Evolutionary conservation across 2,797 vertebrate genomes (phyloP), one percentile per base, ranked within the genome.

Genomic region (Darevskia nairensis): DNA sequence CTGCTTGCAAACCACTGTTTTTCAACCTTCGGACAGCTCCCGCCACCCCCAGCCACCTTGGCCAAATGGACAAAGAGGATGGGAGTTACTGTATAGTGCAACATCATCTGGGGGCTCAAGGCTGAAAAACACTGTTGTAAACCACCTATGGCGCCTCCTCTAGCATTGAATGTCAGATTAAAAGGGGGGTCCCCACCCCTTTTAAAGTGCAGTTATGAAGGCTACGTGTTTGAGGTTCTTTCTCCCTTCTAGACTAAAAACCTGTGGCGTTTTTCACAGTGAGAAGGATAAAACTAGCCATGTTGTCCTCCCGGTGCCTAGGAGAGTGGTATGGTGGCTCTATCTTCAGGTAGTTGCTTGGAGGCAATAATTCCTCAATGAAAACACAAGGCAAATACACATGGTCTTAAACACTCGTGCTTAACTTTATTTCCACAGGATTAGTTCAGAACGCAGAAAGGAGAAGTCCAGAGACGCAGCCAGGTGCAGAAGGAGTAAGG

Each of bases 401-500:
- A 15, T 69, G 61, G 19, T 74, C 41, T 80, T 32, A 61, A 64
- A 85, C 68, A 32, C 46, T 74, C 9, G 41, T 68, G 6, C n/a
- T 17, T 75, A 41, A 44, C 69, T 61, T 91, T 80, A 72, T 94
- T 96, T 93, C 89, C 87, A 0, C 92, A 99, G 98, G 95, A 98
- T 98, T 95, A 99, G 98, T 94, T 99, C 98, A 0, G 99, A 99
- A 85, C 97, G 98, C 75, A 97, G 99, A 90, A 99, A 99, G 96
- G 99, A 99, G 95, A 99, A 99, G 93, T 99, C 98, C 0, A 96
- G 99, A 95, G 99, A 99, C 94, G 99, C 99, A 1, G 99, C 99
- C 0, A 96, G 99, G 90, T 98, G 97, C 90, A 96, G 99, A 4
- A 96, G 99, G 85, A 98, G 98, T 95, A 99, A 99, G 95, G 99